Conservation (phyloP, 2,888 invertebrate genomes). For the Protula sp. region DNA sequence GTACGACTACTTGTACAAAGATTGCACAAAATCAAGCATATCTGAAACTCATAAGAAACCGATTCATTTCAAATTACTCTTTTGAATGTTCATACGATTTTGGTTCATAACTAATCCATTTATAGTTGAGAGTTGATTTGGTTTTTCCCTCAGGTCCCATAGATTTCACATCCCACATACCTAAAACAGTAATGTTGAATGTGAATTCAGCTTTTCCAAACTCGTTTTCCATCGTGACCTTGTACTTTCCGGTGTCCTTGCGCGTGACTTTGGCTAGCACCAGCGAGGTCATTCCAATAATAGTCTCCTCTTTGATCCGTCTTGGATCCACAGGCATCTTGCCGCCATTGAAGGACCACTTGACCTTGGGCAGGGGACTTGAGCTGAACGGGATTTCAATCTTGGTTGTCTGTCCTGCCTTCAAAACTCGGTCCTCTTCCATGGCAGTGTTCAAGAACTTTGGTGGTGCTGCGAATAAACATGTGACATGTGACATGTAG, state of each 20-base stretch:
- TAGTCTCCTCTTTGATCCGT: conserved; percentile 26
- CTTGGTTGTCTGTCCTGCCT: conserved; percentile 21
- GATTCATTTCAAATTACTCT: too few relatives aligned
- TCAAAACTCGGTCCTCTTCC: conserved; percentile 22
- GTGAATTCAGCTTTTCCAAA: conserved; percentile 20
- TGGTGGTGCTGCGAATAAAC: conserved; percentile 21
- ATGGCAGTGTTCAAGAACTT: conserved; percentile 18
- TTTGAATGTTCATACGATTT: too few relatives aligned
- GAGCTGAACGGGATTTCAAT: conserved; percentile 28
- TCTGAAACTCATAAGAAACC: too few relatives aligned
- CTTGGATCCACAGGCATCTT: conserved; percentile 21
- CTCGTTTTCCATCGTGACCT: conserved; percentile 24
- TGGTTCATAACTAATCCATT: too few relatives aligned
- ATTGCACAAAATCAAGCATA: too few relatives aligned
- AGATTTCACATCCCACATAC: conserved; percentile 61
- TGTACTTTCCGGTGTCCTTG: conserved; percentile 26
- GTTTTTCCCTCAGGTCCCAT: too few relatives aligned
- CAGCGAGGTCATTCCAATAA: conserved; percentile 25
- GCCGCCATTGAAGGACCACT: conserved; percentile 24
- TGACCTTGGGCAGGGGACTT: conserved; percentile 21
- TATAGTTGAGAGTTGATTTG: too few relatives aligned
- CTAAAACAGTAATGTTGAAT: conserved; percentile 50
- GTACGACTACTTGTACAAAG: too few relatives aligned
- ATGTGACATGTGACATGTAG: too few relatives aligned
- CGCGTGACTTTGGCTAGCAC: conserved; percentile 22